phyloP scores from a whole-genome alignment of 1,140 invertebrate genomes.

The Adelges cooleyi region DNA sequence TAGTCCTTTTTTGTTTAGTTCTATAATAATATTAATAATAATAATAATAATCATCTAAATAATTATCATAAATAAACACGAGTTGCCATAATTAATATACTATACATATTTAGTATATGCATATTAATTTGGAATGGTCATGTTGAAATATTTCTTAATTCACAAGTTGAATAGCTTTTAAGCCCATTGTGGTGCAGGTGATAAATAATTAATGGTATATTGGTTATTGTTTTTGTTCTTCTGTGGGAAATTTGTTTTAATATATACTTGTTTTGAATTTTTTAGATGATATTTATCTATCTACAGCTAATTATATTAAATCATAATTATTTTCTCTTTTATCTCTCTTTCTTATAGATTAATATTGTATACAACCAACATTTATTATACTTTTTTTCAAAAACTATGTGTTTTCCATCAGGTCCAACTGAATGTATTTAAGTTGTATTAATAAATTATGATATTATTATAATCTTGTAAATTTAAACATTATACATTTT shows the following conservation, averaged over 20 bases:
- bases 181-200: constrained; percentile 20
- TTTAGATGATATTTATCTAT: neutral
- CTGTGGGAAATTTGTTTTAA: constrained; percentile 10
- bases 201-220: constrained; percentile 6
- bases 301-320: neutral
- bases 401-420: constrained; percentile 12
- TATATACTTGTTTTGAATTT: neutral
- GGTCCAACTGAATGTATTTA: constrained; percentile 11
- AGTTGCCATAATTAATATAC: constrained; percentile 17
- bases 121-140: neutral
- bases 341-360: constrained; percentile 23
- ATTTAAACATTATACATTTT: neutral
- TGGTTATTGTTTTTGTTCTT: constrained; percentile 20
- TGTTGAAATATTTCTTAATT: neutral
- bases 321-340: neutral
- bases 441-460: constrained; percentile 23
- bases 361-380: neutral
- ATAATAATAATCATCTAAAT: neutral
- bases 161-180: constrained; percentile 22
- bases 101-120: constrained; percentile 8
- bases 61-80: neutral
- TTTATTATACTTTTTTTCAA: constrained; percentile 5
- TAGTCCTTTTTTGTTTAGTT: constrained; percentile 20
- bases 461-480: constrained; percentile 19
- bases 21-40: no score